Percentiles rank a stretch among this genome's conserved stretches.
Conservation (phyloP, 2,113 vertebrate species). For the Nasalis larvatus region DNA sequence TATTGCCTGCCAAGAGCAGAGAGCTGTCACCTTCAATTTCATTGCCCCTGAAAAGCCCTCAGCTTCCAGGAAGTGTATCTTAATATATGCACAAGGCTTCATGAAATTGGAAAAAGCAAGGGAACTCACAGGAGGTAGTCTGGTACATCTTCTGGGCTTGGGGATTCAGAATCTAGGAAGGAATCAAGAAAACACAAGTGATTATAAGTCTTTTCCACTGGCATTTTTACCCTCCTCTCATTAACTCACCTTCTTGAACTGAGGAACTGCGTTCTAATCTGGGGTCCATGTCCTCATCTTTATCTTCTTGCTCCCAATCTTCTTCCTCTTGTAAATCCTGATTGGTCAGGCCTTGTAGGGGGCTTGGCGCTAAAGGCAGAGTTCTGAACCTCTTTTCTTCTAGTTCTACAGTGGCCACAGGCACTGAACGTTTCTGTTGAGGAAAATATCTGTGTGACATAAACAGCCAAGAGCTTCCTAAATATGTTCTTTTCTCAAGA, state of each 20-base stretch:
- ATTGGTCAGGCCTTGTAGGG: not conserved
- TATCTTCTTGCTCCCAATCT: conserved; percentile 67
- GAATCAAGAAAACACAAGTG: conserved; percentile 67
- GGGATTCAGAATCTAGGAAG: conserved; percentile 60
- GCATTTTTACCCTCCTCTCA: not conserved
- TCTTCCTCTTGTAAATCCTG: conserved; percentile 9
- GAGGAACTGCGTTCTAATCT: conserved; percentile 83
- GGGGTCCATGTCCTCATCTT: conserved; percentile 83
- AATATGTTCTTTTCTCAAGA: conserved; percentile 24
- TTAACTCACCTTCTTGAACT: conserved; percentile 82
- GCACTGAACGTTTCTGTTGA: conserved; percentile 65
- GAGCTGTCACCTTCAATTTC: not conserved
- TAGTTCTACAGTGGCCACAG: not conserved
- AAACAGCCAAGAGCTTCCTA: not conserved
- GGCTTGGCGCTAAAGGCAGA: not conserved
- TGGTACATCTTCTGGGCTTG: conserved; percentile 81
- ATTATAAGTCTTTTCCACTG: conserved; percentile 69
- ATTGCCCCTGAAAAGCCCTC: not conserved
- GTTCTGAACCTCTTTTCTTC: conserved; percentile 64
- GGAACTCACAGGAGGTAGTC: conserved; percentile 90
- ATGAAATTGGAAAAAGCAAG: conserved; percentile 30
- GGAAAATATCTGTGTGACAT: not conserved
- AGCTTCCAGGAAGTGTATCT: not conserved
- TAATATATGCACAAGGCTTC: not conserved
- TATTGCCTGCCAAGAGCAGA: conserved; percentile 83